Evolutionary conservation across 2,113 vertebrate genomes (phyloP).

Genomic region (Progne subis): DNA sequence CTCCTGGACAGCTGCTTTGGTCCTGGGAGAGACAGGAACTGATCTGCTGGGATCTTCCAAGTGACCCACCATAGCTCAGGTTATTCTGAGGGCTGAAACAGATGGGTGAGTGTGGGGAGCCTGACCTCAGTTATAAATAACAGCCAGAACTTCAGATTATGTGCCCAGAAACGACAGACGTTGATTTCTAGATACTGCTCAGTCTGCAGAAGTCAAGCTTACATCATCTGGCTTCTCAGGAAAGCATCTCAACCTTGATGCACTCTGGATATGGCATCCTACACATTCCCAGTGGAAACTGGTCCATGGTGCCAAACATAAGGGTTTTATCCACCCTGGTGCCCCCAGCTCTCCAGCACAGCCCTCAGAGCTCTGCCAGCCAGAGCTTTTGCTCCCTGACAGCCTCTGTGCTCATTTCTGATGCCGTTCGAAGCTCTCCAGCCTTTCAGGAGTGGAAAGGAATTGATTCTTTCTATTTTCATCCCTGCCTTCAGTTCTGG

Average conservation of each 20-base stretch:
- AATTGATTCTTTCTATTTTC: conserved; percentile 63
- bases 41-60: neutral
- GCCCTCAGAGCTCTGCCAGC: neutral
- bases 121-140: neutral
- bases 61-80: neutral
- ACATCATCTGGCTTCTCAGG: neutral
- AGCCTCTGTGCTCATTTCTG: neutral
- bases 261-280: neutral
- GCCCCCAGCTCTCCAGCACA: neutral
- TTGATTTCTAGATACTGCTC: neutral
- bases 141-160: neutral
- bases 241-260: neutral
- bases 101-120: neutral
- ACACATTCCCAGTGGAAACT: neutral
- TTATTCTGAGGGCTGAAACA: neutral
- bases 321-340: neutral
- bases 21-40: neutral
- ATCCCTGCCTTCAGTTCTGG: neutral
- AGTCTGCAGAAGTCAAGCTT: neutral
- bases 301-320: neutral
- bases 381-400: neutral
- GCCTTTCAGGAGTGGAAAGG: neutral
- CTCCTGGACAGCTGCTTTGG: neutral
- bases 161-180: neutral
- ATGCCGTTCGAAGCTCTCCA: neutral